Base-by-base conservation (phyloP, 2,113 vertebrate species). In the Oxyruncus cristatus region DNA sequence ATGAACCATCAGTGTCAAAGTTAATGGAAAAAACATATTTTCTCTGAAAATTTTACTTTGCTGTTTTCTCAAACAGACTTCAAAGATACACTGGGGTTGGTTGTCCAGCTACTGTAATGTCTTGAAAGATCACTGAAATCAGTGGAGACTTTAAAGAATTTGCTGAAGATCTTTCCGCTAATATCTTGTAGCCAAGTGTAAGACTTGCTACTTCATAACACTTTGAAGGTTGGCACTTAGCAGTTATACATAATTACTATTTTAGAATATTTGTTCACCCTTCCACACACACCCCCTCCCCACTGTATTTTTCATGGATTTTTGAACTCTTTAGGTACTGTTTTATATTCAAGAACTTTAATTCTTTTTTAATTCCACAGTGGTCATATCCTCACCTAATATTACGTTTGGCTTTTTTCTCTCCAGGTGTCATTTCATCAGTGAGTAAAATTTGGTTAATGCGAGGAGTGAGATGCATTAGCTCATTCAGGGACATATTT, bases 361-460 rank as follows among this genome's bases (percentile, higher is more conserved):
- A 92, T 95, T 97, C 35, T 97, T 12, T 97, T 97, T 94, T 95
- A 95, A 97, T 96, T 96, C 87, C 39, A 39, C 53, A 47, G 46
- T 89, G 91, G 78, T 91, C 78, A 85, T 68, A 92, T 93, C 80
- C 85, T 85, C 44, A 35, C 42, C 46, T 96, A 89, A 87, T 66
- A 85, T 96, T 83, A 58, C 71, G 4, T 55, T 96, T 82, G 86
- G 46, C 26, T 95, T 61, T 94, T 88, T 97, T 94, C 53, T 66
- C 44, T 74, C 2, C 66, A 44, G 52, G 67, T 97, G 78, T 95
- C 82, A 94, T 93, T 97, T 97, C 63, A 94, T 68, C 87, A 95
- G 55, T 78, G 39, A 96, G 41, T 85, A 72, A 93, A 93, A 88
- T 94, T 88, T 83, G 9, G 50, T 88, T 96, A 91, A 95, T 92